Conservation (phyloP, 2,113 vertebrate species). For the Dromiciops gliroides region DNA sequence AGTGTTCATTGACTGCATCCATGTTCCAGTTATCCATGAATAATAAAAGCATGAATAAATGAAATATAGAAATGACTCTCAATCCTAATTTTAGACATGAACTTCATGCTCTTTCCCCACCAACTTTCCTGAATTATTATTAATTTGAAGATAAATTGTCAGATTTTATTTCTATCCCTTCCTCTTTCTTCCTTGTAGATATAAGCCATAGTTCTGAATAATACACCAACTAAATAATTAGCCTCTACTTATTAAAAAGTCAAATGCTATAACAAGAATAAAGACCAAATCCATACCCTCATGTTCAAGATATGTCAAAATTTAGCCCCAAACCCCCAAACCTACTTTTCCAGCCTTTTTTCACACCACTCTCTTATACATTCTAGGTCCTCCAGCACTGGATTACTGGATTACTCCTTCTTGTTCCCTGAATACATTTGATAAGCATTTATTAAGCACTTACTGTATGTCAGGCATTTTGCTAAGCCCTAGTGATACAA, state of each 20-base stretch:
- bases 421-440: not conserved
- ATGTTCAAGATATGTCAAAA: not conserved
- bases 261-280: conserved; percentile 22
- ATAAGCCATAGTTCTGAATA: conserved; percentile 10
- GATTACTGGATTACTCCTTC: not conserved
- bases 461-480: not conserved
- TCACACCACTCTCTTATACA: not conserved
- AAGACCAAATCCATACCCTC: not conserved
- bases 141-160: not conserved
- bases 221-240: not conserved
- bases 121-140: conserved; percentile 9
- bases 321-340: not conserved
- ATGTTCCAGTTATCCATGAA: conserved; percentile 22
- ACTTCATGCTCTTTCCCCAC: not conserved
- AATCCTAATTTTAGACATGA: conserved; percentile 4
- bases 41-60: conserved; percentile 15
- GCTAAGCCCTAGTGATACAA: not conserved
- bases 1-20: conserved; percentile 10
- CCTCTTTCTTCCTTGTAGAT: not conserved
- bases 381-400: not conserved
- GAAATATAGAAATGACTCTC: conserved; percentile 27
- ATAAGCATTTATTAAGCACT: not conserved
- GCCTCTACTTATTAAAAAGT: conserved; percentile 13
- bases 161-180: conserved; percentile 30
- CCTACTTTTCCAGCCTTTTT: not conserved